A percentile compares a stretch with the other conserved stretches of the same genome.
Evolutionary conservation across 2,888 invertebrate species (phyloP).

Genomic region (Rhingia campestris): DNA sequence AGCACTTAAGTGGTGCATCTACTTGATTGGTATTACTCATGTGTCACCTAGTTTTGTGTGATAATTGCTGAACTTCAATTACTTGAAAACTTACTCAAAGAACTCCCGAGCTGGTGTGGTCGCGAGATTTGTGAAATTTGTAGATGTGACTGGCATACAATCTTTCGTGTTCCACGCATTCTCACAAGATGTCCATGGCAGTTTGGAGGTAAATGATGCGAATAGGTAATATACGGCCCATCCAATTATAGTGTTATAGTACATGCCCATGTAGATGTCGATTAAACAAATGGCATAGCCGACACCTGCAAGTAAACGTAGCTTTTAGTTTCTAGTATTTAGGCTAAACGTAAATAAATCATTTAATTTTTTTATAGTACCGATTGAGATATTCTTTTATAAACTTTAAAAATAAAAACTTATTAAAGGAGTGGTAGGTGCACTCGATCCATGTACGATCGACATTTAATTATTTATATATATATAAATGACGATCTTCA

Average conservation of each 20-base stretch:
- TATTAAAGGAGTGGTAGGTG: no score
- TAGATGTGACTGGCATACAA: constrained; percentile 87
- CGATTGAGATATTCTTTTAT: no score
- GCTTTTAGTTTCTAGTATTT: constrained; percentile 2
- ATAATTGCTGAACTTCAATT: constrained; percentile 29
- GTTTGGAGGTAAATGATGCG: constrained; percentile 90
- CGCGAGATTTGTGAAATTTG: constrained; percentile 84
- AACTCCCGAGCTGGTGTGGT: constrained; percentile 94
- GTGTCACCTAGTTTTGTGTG: constrained; percentile 13
- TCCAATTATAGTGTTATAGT: constrained; percentile 98
- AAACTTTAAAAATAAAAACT: no score
- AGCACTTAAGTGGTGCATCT: neutral
- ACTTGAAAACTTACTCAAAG: constrained; percentile 88
- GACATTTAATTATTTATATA: no score
- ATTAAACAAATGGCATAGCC: constrained; percentile 98
- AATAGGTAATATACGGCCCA: constrained; percentile 97
- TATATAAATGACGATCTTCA: no score
- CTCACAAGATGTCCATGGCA: constrained; percentile 94
- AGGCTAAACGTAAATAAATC: neutral
- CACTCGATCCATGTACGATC: no score
- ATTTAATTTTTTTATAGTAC: no score
- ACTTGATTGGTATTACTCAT: constrained; percentile 6
- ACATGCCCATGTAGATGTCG: constrained; percentile 97
- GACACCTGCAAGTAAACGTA: constrained; percentile 86
- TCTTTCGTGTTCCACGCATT: constrained; percentile 93